Base-by-base conservation (phyloP, 2,113 vertebrate species). In the Gymnobelideus leadbeateri region DNA sequence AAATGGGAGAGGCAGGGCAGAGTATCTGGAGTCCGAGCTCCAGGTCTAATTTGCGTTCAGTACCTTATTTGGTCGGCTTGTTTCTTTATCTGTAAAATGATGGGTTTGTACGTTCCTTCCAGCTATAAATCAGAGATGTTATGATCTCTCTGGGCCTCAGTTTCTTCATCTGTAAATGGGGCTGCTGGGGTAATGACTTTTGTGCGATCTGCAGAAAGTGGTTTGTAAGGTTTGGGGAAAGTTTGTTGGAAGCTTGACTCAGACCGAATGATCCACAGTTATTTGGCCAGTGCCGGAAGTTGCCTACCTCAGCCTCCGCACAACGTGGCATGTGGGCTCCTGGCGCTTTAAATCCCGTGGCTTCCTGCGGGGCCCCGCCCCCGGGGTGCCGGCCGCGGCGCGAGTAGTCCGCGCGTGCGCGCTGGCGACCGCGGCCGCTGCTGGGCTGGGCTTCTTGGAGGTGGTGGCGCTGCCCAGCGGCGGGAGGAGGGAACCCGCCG, bases 391-490 rank as follows among this genome's bases (percentile, higher is more conserved):
- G 8, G 14, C 51, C 5, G 9, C 0, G 2, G n/a, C 19, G 7
- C 37, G 90, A 19, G 2, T 24, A 43, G 2, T 3, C 23, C 0
- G 7, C 8, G 19, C 28, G 1, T 26, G 91, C 50, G 92, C 92
- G 92, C 90, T 93, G 93, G n/a, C 68, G 21, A 96, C 97, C 92
- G 54, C 91, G 49, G 61, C 43, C 25, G 97, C 96, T 92, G 52
- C 92, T 46, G 49, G 7, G 92, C 21, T 8, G n/a, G 90, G 51
- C 10, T 43, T 21, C 26, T 3, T 8, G 68, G 37, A 43, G 93
- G 43, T 89, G 21, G 21, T 4, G 1, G 14, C 28, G 28, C 68
- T 43, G 14, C 68, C n/a, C 68, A 77, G 77, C 46, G 31, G 97
- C 97, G 90, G 52, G 92, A n/a, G 49, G 37, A 21, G 31, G 37